Conservation (phyloP, 2,113 vertebrate species). For the Porphyrio hochstetteri region DNA sequence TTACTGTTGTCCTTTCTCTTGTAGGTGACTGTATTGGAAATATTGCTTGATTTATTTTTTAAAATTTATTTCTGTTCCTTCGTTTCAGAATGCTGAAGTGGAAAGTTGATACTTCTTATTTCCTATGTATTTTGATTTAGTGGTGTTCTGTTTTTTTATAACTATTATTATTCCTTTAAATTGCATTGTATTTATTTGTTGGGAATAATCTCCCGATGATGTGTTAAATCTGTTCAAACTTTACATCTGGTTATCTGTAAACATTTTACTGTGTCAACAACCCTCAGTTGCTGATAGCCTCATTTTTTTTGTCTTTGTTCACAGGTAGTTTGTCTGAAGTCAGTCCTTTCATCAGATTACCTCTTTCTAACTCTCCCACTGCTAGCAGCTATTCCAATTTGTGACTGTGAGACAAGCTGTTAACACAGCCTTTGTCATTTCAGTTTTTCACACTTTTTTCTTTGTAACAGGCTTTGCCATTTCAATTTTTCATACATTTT, state of each 20-base stretch:
- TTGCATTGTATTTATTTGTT: background rate
- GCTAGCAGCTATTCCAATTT: slow-evolving; percentile 14
- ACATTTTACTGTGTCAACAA: background rate
- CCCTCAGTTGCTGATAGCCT: background rate
- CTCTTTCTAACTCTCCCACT: background rate
- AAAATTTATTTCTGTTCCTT: background rate
- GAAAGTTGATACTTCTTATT: background rate
- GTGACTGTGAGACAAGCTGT: background rate
- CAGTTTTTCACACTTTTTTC: slow-evolving; percentile 49
- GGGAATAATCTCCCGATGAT: background rate
- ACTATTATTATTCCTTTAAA: no score
- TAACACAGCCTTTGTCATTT: slow-evolving; percentile 51
- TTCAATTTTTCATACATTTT: slow-evolving; percentile 37
- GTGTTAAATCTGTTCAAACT: background rate
- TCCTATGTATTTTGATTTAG: background rate
- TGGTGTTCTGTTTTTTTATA: background rate
- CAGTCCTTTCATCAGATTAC: background rate
- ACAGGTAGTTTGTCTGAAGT: background rate
- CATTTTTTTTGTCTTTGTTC: no score
- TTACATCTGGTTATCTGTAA: background rate
- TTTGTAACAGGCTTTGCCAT: slow-evolving; percentile 20
- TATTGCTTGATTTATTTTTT: background rate
- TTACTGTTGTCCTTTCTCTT: background rate
- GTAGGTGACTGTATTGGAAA: background rate
- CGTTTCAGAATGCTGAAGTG: background rate